Evolutionary conservation across 2,113 vertebrate species (phyloP).

Genomic region (Dipodomys spectabilis): DNA sequence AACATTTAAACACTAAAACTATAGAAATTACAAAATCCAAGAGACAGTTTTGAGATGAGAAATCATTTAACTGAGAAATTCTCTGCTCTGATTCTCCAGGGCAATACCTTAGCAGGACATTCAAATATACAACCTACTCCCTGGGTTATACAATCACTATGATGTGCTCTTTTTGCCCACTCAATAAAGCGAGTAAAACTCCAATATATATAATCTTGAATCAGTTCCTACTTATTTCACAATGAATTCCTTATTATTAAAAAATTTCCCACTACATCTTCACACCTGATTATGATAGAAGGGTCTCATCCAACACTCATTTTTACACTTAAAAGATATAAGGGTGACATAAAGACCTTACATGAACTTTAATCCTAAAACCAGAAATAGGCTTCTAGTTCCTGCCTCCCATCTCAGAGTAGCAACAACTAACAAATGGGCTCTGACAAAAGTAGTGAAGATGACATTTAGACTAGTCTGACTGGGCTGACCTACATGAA

Average conservation of each 20-base stretch:
- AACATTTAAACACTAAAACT: background rate
- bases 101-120: background rate
- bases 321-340: background rate
- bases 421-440: background rate
- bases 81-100: background rate
- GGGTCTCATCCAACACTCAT: background rate
- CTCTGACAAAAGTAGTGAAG: background rate
- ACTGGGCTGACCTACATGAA: background rate
- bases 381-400: background rate
- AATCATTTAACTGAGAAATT: background rate
- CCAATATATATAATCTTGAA: constrained; percentile 25
- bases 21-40: background rate
- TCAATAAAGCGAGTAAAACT: background rate
- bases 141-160: background rate
- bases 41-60: background rate
- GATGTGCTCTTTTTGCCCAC: background rate
- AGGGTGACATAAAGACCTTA: background rate
- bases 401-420: background rate
- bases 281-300: background rate
- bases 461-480: background rate
- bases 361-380: background rate
- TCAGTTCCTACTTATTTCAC: background rate
- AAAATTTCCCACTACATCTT: background rate
- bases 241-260: constrained; percentile 20
- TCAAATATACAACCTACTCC: background rate